Evolutionary conservation across 2,797 vertebrate genomes (phyloP), one percentile per base, ranked within the genome.

Genomic region (Pipistrellus pipistrellus): DNA sequence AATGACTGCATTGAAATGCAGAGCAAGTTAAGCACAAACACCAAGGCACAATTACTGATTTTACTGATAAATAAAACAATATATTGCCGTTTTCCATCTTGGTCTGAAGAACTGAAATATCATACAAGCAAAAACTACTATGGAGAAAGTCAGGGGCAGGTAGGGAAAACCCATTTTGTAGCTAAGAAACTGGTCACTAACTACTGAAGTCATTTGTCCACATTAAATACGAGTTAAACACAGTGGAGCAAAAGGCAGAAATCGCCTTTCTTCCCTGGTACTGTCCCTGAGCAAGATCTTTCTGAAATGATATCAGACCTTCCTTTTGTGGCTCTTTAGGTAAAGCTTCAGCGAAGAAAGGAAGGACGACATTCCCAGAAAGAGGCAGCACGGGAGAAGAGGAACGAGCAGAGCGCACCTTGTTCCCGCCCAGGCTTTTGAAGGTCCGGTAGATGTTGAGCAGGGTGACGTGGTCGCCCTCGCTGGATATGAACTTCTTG

Each of bases 401-500:
- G 44, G 55, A 64, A 32, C 3, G 2, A 3, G 11, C 2, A 1
- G 44, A 48, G 35, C 98, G 90, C 81, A 99, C 99, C 99, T 99
- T 99, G 95, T 99, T 99, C 8, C 99, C 98, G 0, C 96, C 97
- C 89, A 99, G 98, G 66, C 98, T 99, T 98, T 97, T 99, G 97
- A 99, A 99, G 25, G 99, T 99, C 35, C 99, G 99, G 97, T 99
- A 99, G 92, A 99, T 97, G 80, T 97, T 99, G 80, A 99, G 99
- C 96, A 99, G 98, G 1, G 99, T 99, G 78, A 99, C 97, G 94
- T 99, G 99, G 95, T 99, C 99, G 1, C 99, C 99, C 95, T 99
- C 99, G 0, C 99, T 99, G 88, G 99, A 99, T 78, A 98, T 97
- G 97, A 99, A 99, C 96, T 99, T 99, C 98, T 98, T 99, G 86